Conservation (phyloP, 2,113 vertebrate species). For the Pimephales promelas region DNA sequence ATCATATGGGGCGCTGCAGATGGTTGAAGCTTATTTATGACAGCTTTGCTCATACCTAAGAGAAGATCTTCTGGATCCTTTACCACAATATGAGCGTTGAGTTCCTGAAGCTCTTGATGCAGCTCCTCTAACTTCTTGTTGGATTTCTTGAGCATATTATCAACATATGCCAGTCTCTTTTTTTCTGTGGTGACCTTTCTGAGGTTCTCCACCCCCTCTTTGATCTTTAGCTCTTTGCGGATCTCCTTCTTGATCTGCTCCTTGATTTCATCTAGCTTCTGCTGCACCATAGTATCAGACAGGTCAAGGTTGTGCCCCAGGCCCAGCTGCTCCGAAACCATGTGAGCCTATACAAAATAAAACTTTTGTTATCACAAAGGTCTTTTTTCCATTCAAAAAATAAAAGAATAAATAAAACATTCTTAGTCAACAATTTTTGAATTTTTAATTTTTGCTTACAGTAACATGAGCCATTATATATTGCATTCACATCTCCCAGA, state of each 20-base stretch:
- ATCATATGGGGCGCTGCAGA: not conserved
- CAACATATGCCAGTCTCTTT: slow-evolving; percentile 97
- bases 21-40: not conserved
- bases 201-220: slow-evolving; percentile 90
- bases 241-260: slow-evolving; percentile 92
- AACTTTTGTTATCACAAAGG: not conserved
- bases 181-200: slow-evolving; percentile 97
- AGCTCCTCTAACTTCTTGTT: slow-evolving; percentile 98
- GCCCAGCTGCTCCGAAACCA: slow-evolving; percentile 78
- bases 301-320: slow-evolving; percentile 83
- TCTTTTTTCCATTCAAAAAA: not conserved
- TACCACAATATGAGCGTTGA: slow-evolving; percentile 97
- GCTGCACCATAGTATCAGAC: slow-evolving; percentile 86
- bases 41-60: slow-evolving; percentile 79
- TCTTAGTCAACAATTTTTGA: not conserved
- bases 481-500: slow-evolving; percentile 4
- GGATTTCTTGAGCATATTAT: slow-evolving; percentile 98
- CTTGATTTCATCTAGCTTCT: slow-evolving; percentile 88
- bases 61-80: slow-evolving; percentile 91
- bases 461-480: slow-evolving; percentile 5
- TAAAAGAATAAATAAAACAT: not conserved
- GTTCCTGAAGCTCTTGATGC: slow-evolving; percentile 95
- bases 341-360: slow-evolving; percentile 54
- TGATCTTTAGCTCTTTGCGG: slow-evolving; percentile 93
- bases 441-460: slow-evolving; percentile 24